Conservation (phyloP, 1,140 invertebrate genomes). For the Cotesia glomerata region DNA sequence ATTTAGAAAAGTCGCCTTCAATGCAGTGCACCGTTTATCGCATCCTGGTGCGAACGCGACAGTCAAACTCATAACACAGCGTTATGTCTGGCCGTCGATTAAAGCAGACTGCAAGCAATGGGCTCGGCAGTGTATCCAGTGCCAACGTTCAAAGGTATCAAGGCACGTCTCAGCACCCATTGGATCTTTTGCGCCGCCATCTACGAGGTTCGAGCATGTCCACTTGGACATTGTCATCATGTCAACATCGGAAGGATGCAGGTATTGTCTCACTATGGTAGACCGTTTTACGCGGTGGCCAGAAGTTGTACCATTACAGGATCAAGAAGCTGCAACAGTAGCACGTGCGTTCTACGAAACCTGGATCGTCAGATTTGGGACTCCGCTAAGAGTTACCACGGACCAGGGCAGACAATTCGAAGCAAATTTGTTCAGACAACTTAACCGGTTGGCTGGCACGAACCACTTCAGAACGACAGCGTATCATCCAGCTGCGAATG, state of each 20-base stretch:
- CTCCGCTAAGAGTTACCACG: neutral
- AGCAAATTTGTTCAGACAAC: no score
- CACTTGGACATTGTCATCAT: slow-evolving; percentile 6
- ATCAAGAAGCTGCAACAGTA: no score
- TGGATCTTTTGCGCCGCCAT: slow-evolving; percentile 32
- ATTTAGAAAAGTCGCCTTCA: slow-evolving; percentile 36
- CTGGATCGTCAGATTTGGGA: neutral
- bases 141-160: slow-evolving; percentile 41
- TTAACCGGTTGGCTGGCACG: no score
- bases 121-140: slow-evolving; percentile 37
- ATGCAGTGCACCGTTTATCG: slow-evolving; percentile 37
- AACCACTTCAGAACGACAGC: no score
- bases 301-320: neutral
- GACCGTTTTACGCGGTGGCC: slow-evolving; percentile 11
- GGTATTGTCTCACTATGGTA: slow-evolving; percentile 18
- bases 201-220: slow-evolving; percentile 36
- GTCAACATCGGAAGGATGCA: neutral
- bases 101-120: slow-evolving; percentile 38
- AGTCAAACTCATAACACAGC: slow-evolving; percentile 45
- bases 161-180: slow-evolving; percentile 36
- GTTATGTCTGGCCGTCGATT: slow-evolving; percentile 58
- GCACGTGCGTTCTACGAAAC: neutral
- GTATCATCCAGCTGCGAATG: no score
- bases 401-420: neutral
- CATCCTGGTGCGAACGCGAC: slow-evolving; percentile 41